Evolutionary conservation across 2,888 invertebrate genomes (phyloP).

Genomic region (Drosophila demipolita): DNA sequence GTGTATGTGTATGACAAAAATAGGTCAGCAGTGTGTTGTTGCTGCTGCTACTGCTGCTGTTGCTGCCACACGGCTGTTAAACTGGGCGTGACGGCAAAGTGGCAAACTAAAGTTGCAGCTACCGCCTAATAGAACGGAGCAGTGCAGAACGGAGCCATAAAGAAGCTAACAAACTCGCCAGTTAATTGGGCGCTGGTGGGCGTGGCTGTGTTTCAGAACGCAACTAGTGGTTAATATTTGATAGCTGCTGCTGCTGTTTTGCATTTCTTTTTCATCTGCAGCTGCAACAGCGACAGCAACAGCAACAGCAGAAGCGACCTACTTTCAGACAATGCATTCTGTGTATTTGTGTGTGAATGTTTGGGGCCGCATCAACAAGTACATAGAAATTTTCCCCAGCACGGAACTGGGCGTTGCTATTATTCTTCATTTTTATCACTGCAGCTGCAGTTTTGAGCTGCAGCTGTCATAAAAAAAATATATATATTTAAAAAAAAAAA

Average conservation of each 20-base stretch:
- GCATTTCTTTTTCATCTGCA: conserved; percentile 43
- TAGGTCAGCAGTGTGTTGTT: conserved; percentile 65
- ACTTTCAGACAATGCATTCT: conserved; percentile 74
- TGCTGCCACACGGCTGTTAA: conserved; percentile 59
- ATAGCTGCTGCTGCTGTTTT: conserved; percentile 56
- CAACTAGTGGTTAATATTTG: conserved; percentile 81
- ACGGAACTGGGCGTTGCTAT: conserved; percentile 43
- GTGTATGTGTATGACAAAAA: conserved; percentile 49
- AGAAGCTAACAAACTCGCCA: conserved; percentile 58
- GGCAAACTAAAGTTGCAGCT: conserved; percentile 71
- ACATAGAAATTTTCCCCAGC: conserved; percentile 53
- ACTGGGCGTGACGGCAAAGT: conserved; percentile 76
- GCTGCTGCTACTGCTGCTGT: conserved; percentile 26
- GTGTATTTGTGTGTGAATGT: conserved; percentile 11
- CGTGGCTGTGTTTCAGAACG: conserved; percentile 54
- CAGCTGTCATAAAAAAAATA: conserved; percentile 28
- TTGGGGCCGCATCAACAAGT: conserved; percentile 73
- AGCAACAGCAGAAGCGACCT: conserved; percentile 52
- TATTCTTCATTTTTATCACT: conserved; percentile 38
- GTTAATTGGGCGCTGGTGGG: conserved; percentile 72
- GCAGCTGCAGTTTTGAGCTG: conserved; percentile 41
- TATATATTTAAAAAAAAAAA: background rate
- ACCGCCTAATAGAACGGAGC: conserved; percentile 6
- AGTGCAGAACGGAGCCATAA: conserved; percentile 44
- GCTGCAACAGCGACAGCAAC: conserved; percentile 24